Percentiles rank a stretch among this genome's conserved stretches.
phyloP scores from a whole-genome alignment of 2,888 invertebrate species.

The Pediacus dermestoides region DNA sequence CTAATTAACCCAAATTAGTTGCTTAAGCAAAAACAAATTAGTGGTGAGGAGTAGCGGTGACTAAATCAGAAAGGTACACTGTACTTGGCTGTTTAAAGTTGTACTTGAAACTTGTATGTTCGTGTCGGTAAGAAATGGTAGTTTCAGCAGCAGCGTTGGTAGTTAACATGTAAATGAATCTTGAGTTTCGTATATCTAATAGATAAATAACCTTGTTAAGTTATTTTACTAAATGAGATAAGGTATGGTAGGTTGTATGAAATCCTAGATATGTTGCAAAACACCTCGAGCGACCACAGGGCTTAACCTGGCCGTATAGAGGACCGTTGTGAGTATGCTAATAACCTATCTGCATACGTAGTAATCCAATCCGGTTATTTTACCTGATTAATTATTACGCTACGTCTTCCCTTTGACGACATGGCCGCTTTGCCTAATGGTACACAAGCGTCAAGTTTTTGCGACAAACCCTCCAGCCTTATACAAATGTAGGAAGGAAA shows the following conservation, averaged over 20 bases:
- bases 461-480: slow-evolving; percentile 20
- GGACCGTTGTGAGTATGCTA: slow-evolving; percentile 19
- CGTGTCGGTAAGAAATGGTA: slow-evolving; percentile 5
- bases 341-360: slow-evolving; percentile 25
- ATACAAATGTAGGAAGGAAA: slow-evolving; percentile 28
- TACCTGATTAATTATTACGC: slow-evolving; percentile 34
- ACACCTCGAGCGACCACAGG: not conserved
- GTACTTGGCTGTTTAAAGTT: too few relatives aligned
- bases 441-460: slow-evolving; percentile 30
- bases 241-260: not conserved
- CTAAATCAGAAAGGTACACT: too few relatives aligned
- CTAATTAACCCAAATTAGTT: too few relatives aligned
- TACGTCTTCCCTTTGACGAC: slow-evolving; percentile 32
- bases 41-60: too few relatives aligned
- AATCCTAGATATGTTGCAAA: slow-evolving; percentile 5
- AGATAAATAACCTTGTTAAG: slow-evolving; percentile 9
- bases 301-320: not conserved
- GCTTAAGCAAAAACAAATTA: too few relatives aligned
- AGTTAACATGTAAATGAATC: slow-evolving; percentile 11
- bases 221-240: slow-evolving; percentile 8
- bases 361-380: slow-evolving; percentile 28
- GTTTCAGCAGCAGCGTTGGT: slow-evolving; percentile 1
- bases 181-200: slow-evolving; percentile 6
- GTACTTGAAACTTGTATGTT: slow-evolving; percentile 5
- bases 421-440: slow-evolving; percentile 24